Percentiles rank a stretch among this genome's conserved stretches.
phyloP scores from a whole-genome alignment of 2,797 vertebrate species.

The Morus bassanus region DNA sequence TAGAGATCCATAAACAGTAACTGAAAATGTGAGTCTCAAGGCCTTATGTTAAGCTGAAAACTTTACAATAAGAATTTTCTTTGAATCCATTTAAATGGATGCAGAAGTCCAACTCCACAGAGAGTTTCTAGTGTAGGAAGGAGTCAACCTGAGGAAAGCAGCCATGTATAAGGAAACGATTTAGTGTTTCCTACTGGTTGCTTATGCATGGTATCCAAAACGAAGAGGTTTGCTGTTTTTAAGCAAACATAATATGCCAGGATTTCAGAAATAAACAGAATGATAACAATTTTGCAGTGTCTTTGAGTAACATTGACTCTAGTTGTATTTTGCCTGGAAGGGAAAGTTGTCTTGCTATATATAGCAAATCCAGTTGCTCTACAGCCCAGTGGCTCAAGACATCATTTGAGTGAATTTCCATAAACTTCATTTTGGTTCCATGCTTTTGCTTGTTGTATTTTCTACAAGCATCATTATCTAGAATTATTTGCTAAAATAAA shows the following conservation, averaged over 20 bases:
- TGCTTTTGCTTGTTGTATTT: neutral
- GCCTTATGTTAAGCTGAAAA: neutral
- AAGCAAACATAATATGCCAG: neutral
- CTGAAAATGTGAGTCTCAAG: neutral
- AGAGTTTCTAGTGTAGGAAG: neutral
- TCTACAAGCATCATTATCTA: neutral
- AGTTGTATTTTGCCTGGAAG: neutral
- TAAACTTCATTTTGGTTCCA: neutral
- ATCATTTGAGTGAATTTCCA: neutral
- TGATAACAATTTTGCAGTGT: neutral
- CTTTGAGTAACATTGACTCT: neutral
- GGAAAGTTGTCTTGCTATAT: neutral
- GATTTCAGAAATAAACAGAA: neutral
- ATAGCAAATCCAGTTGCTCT: neutral
- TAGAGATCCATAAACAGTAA: neutral
- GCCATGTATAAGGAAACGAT: neutral
- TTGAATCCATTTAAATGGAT: neutral
- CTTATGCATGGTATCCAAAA: neutral
- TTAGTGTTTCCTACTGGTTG: neutral
- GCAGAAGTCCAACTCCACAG: neutral
- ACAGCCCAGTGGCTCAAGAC: neutral
- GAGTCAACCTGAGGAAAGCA: neutral
- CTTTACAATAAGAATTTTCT: neutral
- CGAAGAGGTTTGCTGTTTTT: neutral
- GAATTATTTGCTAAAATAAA: constrained; percentile 42